phyloP scores from a whole-genome alignment of 2,113 vertebrate species.

The Amphilophus citrinellus region DNA sequence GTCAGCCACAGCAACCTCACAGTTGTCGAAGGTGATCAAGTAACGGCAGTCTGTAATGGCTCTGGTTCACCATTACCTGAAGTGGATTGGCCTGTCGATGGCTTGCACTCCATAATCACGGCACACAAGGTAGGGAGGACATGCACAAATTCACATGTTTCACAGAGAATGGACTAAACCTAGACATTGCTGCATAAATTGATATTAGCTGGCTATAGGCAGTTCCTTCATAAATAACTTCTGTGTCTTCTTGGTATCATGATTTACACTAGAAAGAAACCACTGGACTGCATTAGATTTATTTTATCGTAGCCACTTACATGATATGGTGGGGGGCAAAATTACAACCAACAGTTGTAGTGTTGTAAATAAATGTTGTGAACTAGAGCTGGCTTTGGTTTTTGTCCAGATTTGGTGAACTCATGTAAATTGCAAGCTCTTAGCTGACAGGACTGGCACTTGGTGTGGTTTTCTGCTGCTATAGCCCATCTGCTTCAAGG shows the following conservation, averaged over 20 bases:
- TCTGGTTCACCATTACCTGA: constrained; percentile 91
- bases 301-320: background rate
- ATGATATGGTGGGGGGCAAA: background rate
- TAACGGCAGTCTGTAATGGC: constrained; percentile 91
- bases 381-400: background rate
- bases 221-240: background rate
- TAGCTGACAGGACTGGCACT: no score
- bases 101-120: constrained; percentile 87
- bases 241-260: background rate
- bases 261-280: background rate
- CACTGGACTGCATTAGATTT: background rate
- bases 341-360: no score
- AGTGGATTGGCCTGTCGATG: constrained; percentile 92
- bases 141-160: constrained; percentile 22
- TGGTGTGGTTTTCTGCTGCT: no score
- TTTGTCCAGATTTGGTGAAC: background rate
- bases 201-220: background rate
- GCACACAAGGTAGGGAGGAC: constrained; percentile 84
- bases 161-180: background rate
- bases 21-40: constrained; percentile 89
- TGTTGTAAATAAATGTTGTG: background rate
- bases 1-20: constrained; percentile 93
- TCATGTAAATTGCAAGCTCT: no score
- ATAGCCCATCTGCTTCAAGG: no score
- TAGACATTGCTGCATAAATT: background rate